Base-by-base conservation (phyloP, 2,797 vertebrate genomes). In the Crenuchus spilurus region DNA sequence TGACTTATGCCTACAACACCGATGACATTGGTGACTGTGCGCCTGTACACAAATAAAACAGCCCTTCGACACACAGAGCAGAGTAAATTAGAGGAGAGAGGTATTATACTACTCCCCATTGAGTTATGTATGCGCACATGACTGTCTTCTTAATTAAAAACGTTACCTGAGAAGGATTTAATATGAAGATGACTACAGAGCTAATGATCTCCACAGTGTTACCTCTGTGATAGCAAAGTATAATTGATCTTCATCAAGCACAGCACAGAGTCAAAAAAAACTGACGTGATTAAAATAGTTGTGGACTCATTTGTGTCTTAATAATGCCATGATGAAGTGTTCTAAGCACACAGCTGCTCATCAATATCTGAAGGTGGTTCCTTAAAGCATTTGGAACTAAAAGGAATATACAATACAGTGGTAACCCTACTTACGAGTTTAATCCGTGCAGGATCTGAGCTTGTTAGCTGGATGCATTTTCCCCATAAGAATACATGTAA, bases 1-100 rank as follows among this genome's bases (percentile, higher is more conserved):
- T 78, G 78, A 80, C 75, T 84, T 68, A 63, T 75, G 71, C 72
- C 75, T 76, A 74, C 79, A 77, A 83, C 73, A 75, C 75, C 18
- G 70, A 82, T 39, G 77, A 84, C 71, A 81, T 74, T 84, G 85
- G 86, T 69, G 77, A 57, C 64, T 74, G 68, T 16, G 20, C 39
- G 77, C 52, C 65, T 20, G 42, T 52, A 76, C 69, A 76, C 80
- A 71, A 75, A 72, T 71, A 79, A 74, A 74, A 51, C 70, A 67
- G 26, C 42, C 46, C 46, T 66, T 57, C 42, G 62, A 70, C 63
- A 49, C 39, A 74, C 61, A 65, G 76, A 73, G 39, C 28, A 11
- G 37, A 69, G 35, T 18, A 74, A 74, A 72, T 72, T 60, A 70
- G 42, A 41, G 54, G 70, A 71, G 72, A 42, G 28, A 37, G 58